Percentiles rank a stretch among this genome's conserved stretches.
Evolutionary conservation across 1,140 invertebrate genomes (phyloP).

Genomic region (Hylyphantes graminicola): DNA sequence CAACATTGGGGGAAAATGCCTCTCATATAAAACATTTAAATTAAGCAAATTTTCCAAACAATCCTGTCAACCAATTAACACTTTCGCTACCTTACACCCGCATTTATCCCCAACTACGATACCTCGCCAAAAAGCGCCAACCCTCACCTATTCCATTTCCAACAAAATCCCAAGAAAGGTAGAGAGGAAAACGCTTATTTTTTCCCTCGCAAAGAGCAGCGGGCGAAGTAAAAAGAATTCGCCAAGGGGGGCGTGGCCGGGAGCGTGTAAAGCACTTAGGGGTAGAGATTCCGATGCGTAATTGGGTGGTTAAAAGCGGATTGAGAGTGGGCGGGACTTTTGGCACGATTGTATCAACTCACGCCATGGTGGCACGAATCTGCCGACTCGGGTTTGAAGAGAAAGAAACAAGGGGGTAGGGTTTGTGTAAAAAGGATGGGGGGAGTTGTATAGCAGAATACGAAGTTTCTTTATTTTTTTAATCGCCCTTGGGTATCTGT

Average conservation of each 20-base stretch:
- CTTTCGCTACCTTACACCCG: no score
- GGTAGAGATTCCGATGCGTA: conserved; percentile 52
- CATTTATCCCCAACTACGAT: background rate
- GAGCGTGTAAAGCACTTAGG: conserved; percentile 52
- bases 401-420: no score
- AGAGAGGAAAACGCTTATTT: background rate
- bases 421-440: no score
- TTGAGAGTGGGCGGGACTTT: conserved; percentile 54
- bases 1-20: no score
- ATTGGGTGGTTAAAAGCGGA: conserved; percentile 61
- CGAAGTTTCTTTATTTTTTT: no score
- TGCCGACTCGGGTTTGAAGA: conserved; percentile 16
- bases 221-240: conserved; percentile 2
- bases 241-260: conserved; percentile 46
- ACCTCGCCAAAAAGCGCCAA: background rate
- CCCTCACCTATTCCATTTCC: background rate
- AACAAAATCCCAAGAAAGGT: conserved; percentile 14
- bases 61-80: no score
- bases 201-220: background rate
- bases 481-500: no score
- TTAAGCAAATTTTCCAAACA: no score
- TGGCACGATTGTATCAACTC: conserved; percentile 52
- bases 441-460: no score
- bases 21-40: no score
- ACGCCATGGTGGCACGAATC: conserved; percentile 26